Conservation (phyloP, 2,797 vertebrate genomes). For the Capromys pilorides region DNA sequence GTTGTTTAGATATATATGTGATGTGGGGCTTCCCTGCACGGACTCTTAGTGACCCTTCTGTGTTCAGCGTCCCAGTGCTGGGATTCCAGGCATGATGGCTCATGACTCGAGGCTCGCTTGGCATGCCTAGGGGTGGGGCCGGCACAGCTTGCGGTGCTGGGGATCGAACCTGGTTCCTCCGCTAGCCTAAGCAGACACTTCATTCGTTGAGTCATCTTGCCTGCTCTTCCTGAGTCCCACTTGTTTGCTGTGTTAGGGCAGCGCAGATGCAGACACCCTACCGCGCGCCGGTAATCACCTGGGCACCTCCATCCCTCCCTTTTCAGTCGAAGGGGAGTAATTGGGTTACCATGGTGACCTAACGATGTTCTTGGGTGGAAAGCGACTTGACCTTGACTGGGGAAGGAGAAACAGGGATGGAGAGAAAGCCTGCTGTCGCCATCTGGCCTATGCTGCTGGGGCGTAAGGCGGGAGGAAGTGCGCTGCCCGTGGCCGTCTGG, state of each 20-base stretch:
- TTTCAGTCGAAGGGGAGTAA: background rate
- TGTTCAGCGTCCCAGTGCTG: too few relatives aligned
- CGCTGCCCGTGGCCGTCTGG: background rate
- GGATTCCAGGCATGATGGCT: too few relatives aligned
- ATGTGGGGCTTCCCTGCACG: too few relatives aligned
- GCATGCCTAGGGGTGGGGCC: too few relatives aligned
- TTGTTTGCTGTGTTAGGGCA: background rate
- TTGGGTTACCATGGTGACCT: accelerated
- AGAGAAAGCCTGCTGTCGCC: background rate
- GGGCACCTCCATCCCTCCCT: accelerated
- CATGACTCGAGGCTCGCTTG: too few relatives aligned
- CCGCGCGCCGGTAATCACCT: too few relatives aligned
- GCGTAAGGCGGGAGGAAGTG: background rate
- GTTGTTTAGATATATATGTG: background rate
- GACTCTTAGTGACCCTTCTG: too few relatives aligned
- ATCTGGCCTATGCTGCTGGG: background rate
- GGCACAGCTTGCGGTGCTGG: too few relatives aligned
- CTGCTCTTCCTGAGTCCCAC: background rate
- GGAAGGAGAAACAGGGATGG: background rate
- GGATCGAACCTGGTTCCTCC: too few relatives aligned
- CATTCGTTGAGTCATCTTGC: too few relatives aligned
- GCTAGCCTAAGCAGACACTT: too few relatives aligned
- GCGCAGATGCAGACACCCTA: background rate
- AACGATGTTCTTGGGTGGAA: background rate
- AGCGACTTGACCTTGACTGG: background rate